Evolutionary conservation across 2,113 vertebrate genomes (phyloP).

Genomic region (Corythornis madagascariensis): DNA sequence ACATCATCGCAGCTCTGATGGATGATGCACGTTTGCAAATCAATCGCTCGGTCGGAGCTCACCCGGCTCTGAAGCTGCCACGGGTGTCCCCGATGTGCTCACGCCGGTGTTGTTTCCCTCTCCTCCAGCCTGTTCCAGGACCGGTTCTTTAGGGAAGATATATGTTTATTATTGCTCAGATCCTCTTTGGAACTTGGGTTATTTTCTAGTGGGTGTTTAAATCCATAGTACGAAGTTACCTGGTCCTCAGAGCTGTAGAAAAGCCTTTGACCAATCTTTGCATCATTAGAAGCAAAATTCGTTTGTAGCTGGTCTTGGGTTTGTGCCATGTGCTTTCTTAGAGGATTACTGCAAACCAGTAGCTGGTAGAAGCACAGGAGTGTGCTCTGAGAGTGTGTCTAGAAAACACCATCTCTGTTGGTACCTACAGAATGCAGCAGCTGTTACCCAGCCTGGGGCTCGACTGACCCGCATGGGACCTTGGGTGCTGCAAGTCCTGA

Average conservation of each 20-base stretch:
- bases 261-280: not conserved
- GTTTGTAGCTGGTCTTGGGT: not conserved
- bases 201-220: not conserved
- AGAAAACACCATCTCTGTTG: rapidly evolving
- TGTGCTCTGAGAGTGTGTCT: not conserved
- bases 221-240: not conserved
- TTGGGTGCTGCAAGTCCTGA: rapidly evolving
- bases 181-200: not conserved
- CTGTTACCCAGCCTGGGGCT: rapidly evolving
- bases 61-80: not conserved
- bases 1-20: not conserved
- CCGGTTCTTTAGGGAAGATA: not conserved
- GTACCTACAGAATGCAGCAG: rapidly evolving
- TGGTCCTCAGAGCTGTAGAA: not conserved
- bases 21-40: not conserved
- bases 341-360: not conserved
- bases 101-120: rapidly evolving
- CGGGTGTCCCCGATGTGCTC: rapidly evolving
- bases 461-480: rapidly evolving
- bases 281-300: not conserved
- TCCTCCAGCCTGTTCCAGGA: not conserved
- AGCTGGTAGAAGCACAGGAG: not conserved
- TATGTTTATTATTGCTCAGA: not conserved
- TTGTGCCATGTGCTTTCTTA: not conserved
- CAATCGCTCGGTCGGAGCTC: not conserved